Percentiles rank a stretch among this genome's conserved stretches.
phyloP scores from a whole-genome alignment of 2,888 invertebrate genomes.

The Leucophenga maculata region DNA sequence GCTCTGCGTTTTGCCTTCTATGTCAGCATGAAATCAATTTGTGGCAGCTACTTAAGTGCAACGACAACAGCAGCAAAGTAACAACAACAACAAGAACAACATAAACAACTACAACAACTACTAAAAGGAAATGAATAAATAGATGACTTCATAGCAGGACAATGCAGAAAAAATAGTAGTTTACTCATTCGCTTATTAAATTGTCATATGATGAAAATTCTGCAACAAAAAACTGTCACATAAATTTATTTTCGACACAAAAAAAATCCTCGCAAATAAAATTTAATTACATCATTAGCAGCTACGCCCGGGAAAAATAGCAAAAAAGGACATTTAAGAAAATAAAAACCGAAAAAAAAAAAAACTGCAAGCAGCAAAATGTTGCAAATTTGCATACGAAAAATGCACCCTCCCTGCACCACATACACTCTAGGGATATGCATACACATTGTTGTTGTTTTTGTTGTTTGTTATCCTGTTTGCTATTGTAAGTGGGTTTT shows the following conservation, averaged over 20 bases:
- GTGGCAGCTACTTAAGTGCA: constrained; percentile 63
- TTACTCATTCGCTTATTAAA: not conserved
- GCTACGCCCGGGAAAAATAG: constrained; percentile 31
- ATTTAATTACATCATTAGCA: constrained; percentile 57
- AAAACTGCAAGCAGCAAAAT: constrained; percentile 19
- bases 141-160: not conserved
- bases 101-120: not conserved
- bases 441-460: not conserved
- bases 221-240: constrained; percentile 32
- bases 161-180: not conserved
- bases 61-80: constrained; percentile 4
- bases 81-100: constrained; percentile 34
- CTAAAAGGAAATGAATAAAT: not conserved
- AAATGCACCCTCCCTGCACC: not conserved
- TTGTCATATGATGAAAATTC: not conserved
- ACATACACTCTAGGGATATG: not conserved
- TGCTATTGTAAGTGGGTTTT: constrained; percentile 35
- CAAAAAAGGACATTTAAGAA: not conserved
- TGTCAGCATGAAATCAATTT: constrained; percentile 60
- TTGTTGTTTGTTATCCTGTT: constrained; percentile 9
- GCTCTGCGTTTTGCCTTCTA: constrained; percentile 27
- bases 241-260: constrained; percentile 45
- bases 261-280: constrained; percentile 42
- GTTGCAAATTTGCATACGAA: constrained; percentile 38
- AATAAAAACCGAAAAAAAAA: constrained; percentile 17